Percentiles rank a stretch among this genome's conserved stretches.
Evolutionary conservation across 2,797 vertebrate genomes (phyloP).

Genomic region (Sebastes nivosus): DNA sequence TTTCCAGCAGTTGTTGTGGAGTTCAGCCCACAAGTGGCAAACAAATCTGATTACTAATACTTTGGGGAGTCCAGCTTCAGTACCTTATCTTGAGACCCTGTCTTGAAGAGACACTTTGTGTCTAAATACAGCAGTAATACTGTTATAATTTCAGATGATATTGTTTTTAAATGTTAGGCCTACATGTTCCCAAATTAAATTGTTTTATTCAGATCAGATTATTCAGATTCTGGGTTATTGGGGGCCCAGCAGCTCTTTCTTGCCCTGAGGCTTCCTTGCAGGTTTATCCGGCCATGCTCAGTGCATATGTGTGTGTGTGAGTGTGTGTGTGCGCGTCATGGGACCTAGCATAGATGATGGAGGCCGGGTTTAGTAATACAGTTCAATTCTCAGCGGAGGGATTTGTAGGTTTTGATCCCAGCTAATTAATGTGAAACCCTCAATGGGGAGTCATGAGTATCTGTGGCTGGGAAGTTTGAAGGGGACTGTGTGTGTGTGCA

Average conservation of each 20-base stretch:
- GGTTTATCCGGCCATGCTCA: not conserved
- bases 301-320: not conserved
- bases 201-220: not conserved
- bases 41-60: too few relatives aligned
- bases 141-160: not conserved
- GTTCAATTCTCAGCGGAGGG: conserved; percentile 65
- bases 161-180: not conserved
- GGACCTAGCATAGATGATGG: conserved; percentile 52
- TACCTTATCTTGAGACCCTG: not conserved
- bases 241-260: not conserved
- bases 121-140: not conserved
- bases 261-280: not conserved
- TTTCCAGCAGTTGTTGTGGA: too few relatives aligned
- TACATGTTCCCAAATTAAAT: not conserved
- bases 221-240: not conserved
- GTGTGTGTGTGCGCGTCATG: conserved; percentile 31
- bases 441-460: conserved; percentile 60
- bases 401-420: conserved; percentile 76
- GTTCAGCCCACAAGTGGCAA: too few relatives aligned
- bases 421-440: conserved; percentile 78
- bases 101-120: not conserved
- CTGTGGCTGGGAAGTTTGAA: conserved; percentile 62
- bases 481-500: conserved; percentile 35
- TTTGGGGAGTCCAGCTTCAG: not conserved
- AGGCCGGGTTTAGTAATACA: conserved; percentile 51